Evolutionary conservation across 2,888 invertebrate genomes (phyloP).

Genomic region (Ernsta delagoae): DNA sequence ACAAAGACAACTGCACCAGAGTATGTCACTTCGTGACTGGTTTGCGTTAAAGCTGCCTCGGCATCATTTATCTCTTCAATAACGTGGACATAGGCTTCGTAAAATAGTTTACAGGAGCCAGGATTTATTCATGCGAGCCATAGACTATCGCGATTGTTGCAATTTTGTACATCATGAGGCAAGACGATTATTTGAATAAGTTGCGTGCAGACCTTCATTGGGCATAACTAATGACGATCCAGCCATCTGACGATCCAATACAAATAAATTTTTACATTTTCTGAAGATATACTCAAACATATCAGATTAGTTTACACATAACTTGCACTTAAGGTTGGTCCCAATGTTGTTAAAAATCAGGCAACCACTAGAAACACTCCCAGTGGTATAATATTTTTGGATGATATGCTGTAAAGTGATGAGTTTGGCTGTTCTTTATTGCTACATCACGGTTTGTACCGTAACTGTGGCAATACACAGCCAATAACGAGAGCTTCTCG

Average conservation of each 20-base stretch:
- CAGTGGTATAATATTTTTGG: too few species aligned
- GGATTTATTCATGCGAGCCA: background rate
- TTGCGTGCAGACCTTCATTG: background rate
- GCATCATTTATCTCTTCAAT: conserved; percentile 40
- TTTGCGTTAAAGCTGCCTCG: conserved; percentile 51
- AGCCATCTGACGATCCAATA: too few species aligned
- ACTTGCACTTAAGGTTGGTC: too few species aligned
- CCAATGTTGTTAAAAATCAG: too few species aligned
- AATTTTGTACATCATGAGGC: conserved; percentile 14
- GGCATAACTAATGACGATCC: too few species aligned
- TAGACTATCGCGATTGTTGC: conserved; percentile 4
- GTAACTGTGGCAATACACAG: background rate
- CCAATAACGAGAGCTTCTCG: background rate
- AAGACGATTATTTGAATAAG: background rate
- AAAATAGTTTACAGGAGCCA: conserved; percentile 37
- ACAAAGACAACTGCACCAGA: conserved; percentile 53
- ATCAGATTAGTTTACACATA: too few species aligned
- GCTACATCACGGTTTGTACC: conserved; percentile 4
- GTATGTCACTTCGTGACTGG: conserved; percentile 62
- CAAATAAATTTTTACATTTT: too few species aligned
- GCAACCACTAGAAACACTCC: too few species aligned
- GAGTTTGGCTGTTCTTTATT: conserved; percentile 8
- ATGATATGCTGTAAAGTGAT: background rate
- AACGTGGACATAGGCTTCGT: conserved; percentile 45
- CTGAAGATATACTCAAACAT: too few species aligned